Evolutionary conservation across 2,113 vertebrate genomes (phyloP).

Genomic region (Eublepharis macularius): DNA sequence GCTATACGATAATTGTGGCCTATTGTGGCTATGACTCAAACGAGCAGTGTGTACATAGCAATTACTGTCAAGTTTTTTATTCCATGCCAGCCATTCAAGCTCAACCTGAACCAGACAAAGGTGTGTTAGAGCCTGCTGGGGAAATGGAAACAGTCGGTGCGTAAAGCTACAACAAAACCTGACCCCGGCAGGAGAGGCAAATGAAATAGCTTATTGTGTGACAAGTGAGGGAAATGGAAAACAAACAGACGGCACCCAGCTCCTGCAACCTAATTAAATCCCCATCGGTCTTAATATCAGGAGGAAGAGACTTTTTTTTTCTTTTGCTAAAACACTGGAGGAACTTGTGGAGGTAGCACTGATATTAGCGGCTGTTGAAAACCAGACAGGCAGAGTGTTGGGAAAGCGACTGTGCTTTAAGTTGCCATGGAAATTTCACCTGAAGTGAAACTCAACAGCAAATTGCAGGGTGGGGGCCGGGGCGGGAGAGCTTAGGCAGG

Average conservation of each 20-base stretch:
- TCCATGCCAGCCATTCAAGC: neutral
- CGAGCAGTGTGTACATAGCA: neutral
- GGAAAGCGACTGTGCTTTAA: neutral
- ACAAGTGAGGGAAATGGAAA: conserved; percentile 30
- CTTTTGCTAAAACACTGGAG: neutral
- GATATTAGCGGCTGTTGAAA: neutral
- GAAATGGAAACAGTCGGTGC: conserved; percentile 19
- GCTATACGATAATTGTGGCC: neutral
- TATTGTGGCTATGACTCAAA: conserved; percentile 18
- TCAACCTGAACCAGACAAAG: neutral
- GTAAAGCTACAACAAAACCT: conserved; percentile 32
- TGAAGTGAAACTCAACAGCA: neutral
- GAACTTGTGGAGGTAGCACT: neutral
- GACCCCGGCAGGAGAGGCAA: conserved; percentile 12
- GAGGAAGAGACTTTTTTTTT: neutral
- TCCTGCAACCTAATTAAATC: conserved; percentile 56
- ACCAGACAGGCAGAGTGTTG: neutral
- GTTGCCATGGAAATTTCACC: neutral
- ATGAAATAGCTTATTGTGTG: neutral
- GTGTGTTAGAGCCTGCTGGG: neutral
- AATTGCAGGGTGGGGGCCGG: neutral
- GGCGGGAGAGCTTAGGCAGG: too few species aligned
- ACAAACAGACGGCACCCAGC: conserved; percentile 38
- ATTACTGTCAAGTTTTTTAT: conserved; percentile 26
- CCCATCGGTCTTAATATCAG: conserved; percentile 55